Conservation (phyloP, 2,888 invertebrate genomes). For the Hermaeophaga mercurialis region DNA sequence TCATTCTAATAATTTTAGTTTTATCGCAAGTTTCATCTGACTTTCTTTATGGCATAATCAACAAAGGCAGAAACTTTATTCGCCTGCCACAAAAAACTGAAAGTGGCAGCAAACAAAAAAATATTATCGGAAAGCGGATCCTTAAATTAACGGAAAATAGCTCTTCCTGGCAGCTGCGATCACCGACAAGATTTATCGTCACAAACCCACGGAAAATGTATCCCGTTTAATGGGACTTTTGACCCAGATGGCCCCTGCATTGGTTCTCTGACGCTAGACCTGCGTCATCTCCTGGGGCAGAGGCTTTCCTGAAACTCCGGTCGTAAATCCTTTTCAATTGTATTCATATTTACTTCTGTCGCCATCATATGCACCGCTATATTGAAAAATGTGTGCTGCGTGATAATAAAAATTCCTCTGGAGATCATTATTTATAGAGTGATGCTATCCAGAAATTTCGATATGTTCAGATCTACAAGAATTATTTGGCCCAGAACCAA, state of each 20-base stretch:
- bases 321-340: conserved; percentile 8
- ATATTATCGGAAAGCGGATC: conserved; percentile 18
- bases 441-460: too few species aligned
- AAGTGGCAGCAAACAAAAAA: conserved; percentile 7
- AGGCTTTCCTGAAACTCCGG: not conserved
- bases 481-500: too few species aligned
- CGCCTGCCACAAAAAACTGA: not conserved
- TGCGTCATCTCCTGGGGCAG: conserved; percentile 5
- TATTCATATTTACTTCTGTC: conserved; percentile 10
- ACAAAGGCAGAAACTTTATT: too few species aligned
- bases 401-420: not conserved
- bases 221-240: conserved; percentile 20
- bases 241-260: conserved; percentile 3
- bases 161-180: conserved; percentile 15
- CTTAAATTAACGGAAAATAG: conserved; percentile 22
- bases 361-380: not conserved
- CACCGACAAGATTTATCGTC: conserved; percentile 13
- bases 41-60: too few species aligned
- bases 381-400: conserved; percentile 1
- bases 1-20: too few species aligned
- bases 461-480: too few species aligned
- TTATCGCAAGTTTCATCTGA: too few species aligned
- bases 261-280: conserved; percentile 2
- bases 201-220: conserved; percentile 12
- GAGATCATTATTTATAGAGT: not conserved